Base-by-base conservation (phyloP, 2,113 vertebrate species). In the Eubucco bourcierii region DNA sequence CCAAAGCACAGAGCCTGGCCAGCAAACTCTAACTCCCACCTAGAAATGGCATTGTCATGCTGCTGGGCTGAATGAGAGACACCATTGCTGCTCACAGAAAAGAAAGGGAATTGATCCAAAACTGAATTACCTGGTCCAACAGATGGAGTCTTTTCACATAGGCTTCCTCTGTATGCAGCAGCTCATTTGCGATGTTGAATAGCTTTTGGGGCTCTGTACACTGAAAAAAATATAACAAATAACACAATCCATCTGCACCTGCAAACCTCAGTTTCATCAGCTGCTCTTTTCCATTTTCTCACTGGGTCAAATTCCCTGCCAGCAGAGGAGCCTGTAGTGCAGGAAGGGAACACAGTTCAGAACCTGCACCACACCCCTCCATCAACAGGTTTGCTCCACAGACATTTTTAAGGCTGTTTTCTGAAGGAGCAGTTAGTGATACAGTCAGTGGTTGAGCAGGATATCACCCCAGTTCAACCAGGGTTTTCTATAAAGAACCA, bases 81-180 rank as follows among this genome's bases (percentile, higher is more conserved):
- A 39, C 5, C 15, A 15, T 1, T 46, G 59, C 31, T 67, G 47
- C 75, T n/a, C 41, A 67, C 11, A n/a, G 78, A 50, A 31, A 84
- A 46, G 13, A 34, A 84, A 80, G 46, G 33, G 16, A 90, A n/a
- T 46, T 72, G 25, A 76, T 76, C 87, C 11, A 41, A 58, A 92
- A 75, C 7, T 25, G 7, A 61, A 80, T 94, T 98, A 99, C 99
- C 99, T 99, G 99, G 97, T 99, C 99, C 79, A 99, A 97, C 73
- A 99, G 98, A 97, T 99, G 98, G 59, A 99, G 98, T 88, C 99
- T 97, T 95, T 97, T 99, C 67, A 99, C 98, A 12, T 99, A 99
- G 0, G 99, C 98, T 95, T 99, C 99, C 96, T 99, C 99, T 0
- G 99, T 99, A 63, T 99, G 98, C 90, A 99, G 98, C 52, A 99